These are phyloP conservation scores for Atherinomorus stipes DNA, from an alignment of 2,113 vertebrate species.

Conservation along the genomic window DNA sequence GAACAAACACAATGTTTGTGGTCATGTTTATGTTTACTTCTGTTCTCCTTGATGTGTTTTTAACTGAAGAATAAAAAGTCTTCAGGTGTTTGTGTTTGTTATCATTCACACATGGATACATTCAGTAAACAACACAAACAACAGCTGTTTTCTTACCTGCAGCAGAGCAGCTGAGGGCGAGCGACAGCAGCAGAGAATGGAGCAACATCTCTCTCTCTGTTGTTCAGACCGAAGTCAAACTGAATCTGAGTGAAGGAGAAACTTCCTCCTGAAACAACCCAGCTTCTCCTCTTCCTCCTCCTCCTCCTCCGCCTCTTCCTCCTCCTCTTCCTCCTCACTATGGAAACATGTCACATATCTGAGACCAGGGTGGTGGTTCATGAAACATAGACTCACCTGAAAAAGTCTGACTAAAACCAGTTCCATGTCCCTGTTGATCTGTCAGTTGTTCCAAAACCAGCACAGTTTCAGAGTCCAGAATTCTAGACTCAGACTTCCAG, in stretches of 20 bases:
- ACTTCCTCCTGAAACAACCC: conserved; percentile 51
- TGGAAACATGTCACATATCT: not conserved
- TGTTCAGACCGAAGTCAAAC: conserved; percentile 25
- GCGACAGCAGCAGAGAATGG: conserved; percentile 49
- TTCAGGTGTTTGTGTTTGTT: too few relatives aligned
- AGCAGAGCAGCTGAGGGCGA: conserved; percentile 60
- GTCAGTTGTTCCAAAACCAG: too few relatives aligned
- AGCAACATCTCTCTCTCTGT: conserved; percentile 54
- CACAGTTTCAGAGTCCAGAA: too few relatives aligned
- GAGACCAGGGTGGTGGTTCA: too few relatives aligned
- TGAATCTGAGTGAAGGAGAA: conserved; percentile 19
- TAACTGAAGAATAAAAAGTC: too few relatives aligned
- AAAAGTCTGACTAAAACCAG: too few relatives aligned
- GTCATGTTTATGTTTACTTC: too few relatives aligned
- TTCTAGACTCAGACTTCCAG: too few relatives aligned
- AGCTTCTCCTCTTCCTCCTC: not conserved
- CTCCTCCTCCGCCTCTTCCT: not conserved
- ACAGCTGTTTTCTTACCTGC: conserved; percentile 62
- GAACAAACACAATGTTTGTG: too few relatives aligned
- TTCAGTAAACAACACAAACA: not conserved
- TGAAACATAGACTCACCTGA: too few relatives aligned
- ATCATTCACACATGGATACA: not conserved
- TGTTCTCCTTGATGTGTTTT: too few relatives aligned
- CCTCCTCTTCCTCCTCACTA: not conserved
- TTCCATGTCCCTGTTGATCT: too few relatives aligned